Evolutionary conservation across 2,888 invertebrate genomes (phyloP), one percentile per base, ranked within the genome.

Genomic region (Ochropleura plecta): DNA sequence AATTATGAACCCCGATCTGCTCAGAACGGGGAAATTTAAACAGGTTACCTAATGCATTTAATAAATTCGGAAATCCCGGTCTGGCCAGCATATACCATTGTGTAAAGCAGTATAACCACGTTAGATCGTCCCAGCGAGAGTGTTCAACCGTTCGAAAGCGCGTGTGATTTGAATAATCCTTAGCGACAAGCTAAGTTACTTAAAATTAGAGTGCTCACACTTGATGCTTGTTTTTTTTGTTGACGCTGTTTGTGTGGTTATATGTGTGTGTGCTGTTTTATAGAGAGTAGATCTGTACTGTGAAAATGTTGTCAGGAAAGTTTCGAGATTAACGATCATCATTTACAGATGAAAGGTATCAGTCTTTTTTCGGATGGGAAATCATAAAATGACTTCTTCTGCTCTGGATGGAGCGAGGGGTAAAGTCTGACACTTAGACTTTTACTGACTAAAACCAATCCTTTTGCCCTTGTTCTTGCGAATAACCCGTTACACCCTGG

Each of bases 131-230:
- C 44, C 66, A 14, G n/a, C n/a, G 18, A 49, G 59, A 53, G 71
- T 79, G 79, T 66, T 62, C 30, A 16, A 57, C n/a, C 55, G 62
- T 84, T 84, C 40, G 49, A 60, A 81, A 74, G 70, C 60, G 60
- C 51, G 65, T 63, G 46, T 60, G 70, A 87, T 86, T 84, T 84
- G 75, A 85, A 84, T 87, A 87, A 84, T 84, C 87, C 85, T 10
- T 16, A 3, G 44, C 62, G 53, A 84, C 85, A 86, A 46, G 87
- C 63, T 73, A 86, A 84, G 73, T 78, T 78, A 84, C 84, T 84
- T 85, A 87, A 70, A 77, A 77, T 69, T 76, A 66, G 53, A 81
- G 87, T 81, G 77, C 73, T 49, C 10, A 30, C 10, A 59, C 40
- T 59, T 72, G 30, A 69, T 66, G 60, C 44, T 20, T 65, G 70